Evolutionary conservation across 2,797 vertebrate species (phyloP), one percentile per base, ranked within the genome.

Genomic region (Centroberyx gerrardi): DNA sequence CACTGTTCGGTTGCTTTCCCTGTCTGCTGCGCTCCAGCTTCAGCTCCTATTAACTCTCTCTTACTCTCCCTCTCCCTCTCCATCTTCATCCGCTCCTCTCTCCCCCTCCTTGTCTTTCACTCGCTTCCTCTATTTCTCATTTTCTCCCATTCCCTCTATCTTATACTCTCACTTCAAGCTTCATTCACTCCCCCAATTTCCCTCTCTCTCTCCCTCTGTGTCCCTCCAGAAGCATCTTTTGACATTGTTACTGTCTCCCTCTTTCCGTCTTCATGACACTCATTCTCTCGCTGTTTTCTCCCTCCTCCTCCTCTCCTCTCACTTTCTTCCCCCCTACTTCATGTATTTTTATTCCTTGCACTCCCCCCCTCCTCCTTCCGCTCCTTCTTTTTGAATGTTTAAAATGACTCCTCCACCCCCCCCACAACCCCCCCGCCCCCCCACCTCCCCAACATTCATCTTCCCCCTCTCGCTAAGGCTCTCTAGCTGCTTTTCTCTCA

Each of bases 61-160:
- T 90, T 89, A 89, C 86, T 82, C 83, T 83, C 79, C 1, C 84
- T 63, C 80, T 92, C 84, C 78, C 71, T 92, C 90, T 89, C 88
- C 77, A 82, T 92, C 90, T 89, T 87, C 77, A 82, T 91, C 89
- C 77, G 46, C 61, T 62, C 62, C 71, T 73, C 77, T 86, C 86
- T 53, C 53, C n/a, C 52, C 38, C 33, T 29, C 18, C 56, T 46
- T 56, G 56, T 73, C 81, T 72, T 31, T 36, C 18, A 18, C 72
- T 68, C 62, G 74, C 44, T 78, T 82, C n/a, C n/a, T 77, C 55
- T 67, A 27, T 56, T 55, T 83, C 67, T 60, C 66, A 4, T 27
- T 46, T 53, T n/a, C 38, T 52, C 67, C 58, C 55, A n/a, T 60
- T 36, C 38, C 29, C 51, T 87, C 87, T 76, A 77, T 85, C 84